Conservation (phyloP, 2,797 vertebrate genomes). For the Hydrolagus colliei region DNA sequence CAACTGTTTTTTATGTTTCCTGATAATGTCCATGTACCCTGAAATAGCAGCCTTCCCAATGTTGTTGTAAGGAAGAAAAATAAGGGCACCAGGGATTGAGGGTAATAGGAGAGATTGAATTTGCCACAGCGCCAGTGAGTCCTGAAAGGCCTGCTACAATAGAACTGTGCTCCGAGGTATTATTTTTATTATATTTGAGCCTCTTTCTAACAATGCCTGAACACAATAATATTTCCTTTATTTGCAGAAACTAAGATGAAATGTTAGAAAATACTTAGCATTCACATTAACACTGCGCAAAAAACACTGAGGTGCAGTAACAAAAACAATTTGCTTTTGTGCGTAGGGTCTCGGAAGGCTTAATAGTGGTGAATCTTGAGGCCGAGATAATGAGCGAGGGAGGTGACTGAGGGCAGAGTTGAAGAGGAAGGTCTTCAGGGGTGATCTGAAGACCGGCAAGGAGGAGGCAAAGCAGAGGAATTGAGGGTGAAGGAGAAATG, state of each 20-base stretch:
- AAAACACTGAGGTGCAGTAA: background rate
- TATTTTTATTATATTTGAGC: background rate
- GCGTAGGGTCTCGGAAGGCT: too few relatives aligned
- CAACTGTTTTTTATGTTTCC: conserved; percentile 22
- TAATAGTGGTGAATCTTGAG: too few relatives aligned
- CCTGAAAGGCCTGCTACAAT: background rate
- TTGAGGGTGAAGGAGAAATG: too few relatives aligned
- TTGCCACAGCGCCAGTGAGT: background rate
- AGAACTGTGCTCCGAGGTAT: background rate
- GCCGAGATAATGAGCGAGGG: too few relatives aligned
- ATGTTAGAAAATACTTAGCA: background rate
- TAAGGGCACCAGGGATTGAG: background rate
- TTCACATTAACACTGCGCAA: background rate
- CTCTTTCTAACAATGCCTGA: background rate
- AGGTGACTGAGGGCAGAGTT: background rate
- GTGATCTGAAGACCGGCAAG: too few relatives aligned
- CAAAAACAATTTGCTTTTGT: background rate
- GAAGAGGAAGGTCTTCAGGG: too few relatives aligned
- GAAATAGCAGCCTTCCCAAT: conserved; percentile 1
- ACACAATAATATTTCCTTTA: background rate
- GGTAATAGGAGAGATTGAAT: background rate
- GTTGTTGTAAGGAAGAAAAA: conserved; percentile 11
- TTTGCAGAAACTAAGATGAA: background rate
- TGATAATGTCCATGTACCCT: background rate
- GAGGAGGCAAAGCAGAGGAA: too few relatives aligned